These are phyloP conservation scores for Rhodeus uyekii DNA, from an alignment of 2,797 vertebrate species.

Conservation along the genomic window DNA sequence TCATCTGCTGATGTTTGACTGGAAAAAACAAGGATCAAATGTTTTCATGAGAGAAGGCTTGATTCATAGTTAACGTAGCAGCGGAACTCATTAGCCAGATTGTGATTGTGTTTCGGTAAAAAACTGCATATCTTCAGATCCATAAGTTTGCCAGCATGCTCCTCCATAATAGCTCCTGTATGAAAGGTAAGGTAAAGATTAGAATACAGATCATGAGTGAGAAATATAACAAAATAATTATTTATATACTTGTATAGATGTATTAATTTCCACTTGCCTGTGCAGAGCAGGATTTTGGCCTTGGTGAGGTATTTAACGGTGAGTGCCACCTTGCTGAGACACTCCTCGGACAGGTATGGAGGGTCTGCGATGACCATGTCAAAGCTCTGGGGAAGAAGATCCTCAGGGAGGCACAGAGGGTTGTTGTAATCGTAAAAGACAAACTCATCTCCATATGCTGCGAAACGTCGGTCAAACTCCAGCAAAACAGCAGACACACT, in stretches of 20 bases:
- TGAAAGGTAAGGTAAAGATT: not conserved
- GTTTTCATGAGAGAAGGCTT: constrained; percentile 67
- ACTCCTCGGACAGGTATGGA: constrained; percentile 92
- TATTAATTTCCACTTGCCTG: constrained; percentile 77
- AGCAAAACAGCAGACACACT: constrained; percentile 74
- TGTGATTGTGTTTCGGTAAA: constrained; percentile 85
- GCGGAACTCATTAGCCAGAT: constrained; percentile 91
- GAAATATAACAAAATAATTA: not conserved
- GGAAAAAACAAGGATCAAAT: not conserved
- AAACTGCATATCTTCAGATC: constrained; percentile 85
- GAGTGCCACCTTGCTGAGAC: constrained; percentile 86
- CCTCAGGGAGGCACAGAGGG: constrained; percentile 79
- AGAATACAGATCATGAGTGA: not conserved
- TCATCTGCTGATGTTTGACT: constrained; percentile 1
- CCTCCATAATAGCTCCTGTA: constrained; percentile 89
- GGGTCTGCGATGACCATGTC: constrained; percentile 92
- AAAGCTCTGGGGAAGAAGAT: constrained; percentile 80
- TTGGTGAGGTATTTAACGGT: constrained; percentile 86
- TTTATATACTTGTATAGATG: not conserved
- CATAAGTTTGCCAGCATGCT: constrained; percentile 79
- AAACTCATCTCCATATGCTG: constrained; percentile 87
- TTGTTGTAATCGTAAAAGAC: constrained; percentile 92
- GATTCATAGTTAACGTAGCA: constrained; percentile 92
- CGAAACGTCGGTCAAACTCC: constrained; percentile 91
- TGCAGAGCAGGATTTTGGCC: constrained; percentile 92